These are phyloP conservation scores for Vespertilio murinus DNA, from an alignment of 2,797 vertebrate genomes.

Conservation along the genomic window DNA sequence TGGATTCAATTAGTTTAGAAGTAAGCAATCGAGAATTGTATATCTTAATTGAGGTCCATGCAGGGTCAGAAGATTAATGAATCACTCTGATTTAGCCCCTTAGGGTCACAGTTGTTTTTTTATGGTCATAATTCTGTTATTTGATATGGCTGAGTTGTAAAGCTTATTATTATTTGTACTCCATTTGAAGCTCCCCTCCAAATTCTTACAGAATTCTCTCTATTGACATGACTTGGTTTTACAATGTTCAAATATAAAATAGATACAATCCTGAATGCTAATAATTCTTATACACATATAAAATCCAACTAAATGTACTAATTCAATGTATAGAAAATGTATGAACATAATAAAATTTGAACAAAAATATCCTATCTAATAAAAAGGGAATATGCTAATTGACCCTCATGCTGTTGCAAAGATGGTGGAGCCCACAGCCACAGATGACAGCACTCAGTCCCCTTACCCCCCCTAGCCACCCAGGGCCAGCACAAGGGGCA, in stretches of 20 bases:
- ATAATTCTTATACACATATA: neutral
- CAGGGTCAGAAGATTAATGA: neutral
- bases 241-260: slow-evolving; percentile 12
- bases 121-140: neutral
- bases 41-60: neutral
- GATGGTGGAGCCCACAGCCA: too few species aligned
- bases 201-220: neutral
- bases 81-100: neutral
- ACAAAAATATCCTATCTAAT: neutral
- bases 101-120: slow-evolving; percentile 19
- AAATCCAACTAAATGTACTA: neutral
- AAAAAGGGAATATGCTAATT: too few species aligned
- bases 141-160: neutral
- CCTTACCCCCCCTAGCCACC: too few species aligned
- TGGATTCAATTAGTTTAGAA: slow-evolving; percentile 11
- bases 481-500: too few species aligned
- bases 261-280: neutral
- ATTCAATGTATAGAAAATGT: slow-evolving; percentile 3
- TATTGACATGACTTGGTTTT: neutral
- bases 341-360: neutral
- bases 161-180: slow-evolving; percentile 26
- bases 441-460: too few species aligned
- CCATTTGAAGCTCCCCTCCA: neutral
- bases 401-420: too few species aligned
- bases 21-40: neutral